Base-by-base conservation (phyloP, 2,113 vertebrate genomes). In the Toxotes jaculatrix region DNA sequence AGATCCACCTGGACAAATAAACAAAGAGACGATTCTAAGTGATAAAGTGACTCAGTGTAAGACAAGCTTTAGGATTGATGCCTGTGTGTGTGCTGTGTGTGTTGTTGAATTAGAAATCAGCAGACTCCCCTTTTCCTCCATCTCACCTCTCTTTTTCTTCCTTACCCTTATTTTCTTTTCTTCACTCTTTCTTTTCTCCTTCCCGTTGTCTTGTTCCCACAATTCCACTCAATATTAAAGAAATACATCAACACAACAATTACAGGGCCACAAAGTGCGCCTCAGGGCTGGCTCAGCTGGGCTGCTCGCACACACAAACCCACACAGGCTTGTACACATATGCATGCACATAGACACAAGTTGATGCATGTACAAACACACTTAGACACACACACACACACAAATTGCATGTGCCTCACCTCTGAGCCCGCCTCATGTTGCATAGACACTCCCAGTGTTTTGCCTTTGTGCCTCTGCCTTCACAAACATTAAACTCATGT, bases 181-280 rank as follows among this genome's bases (percentile, higher is more conserved):
- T 59, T 63, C 56, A 21, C 45, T 64, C 62, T 55, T 42, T 75
- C n/a, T 31, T 31, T 56, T 5, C 64, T 40, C 36, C 59, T 40
- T 49, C 60, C 47, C 6, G 1, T 67, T 31, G 34, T 74, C 34
- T 60, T 61, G 82, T 79, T 79, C 72, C 74, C 65, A 40, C 87
- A 87, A 83, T 90, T 89, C 81, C 57, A 57, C 80, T 88, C 89
- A 75, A 91, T 90, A 93, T 93, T 93, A 92, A 93, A 91, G 88
- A 93, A 93, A 93, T 93, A 92, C 84, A 92, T 94, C 93, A 94
- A 88, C 83, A 85, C 69, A 84, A 88, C 84, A 92, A 93, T 94
- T 91, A 92, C 61, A 86, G 79, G 59, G 67, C 68, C 64, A 64
- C 77, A 76, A 84, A 86, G 71, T 68, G 56, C 3, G 80, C 93